Conservation (phyloP, 37 sponge, comb jelly and placozoan genomes). For the Eunapius fragilis region DNA sequence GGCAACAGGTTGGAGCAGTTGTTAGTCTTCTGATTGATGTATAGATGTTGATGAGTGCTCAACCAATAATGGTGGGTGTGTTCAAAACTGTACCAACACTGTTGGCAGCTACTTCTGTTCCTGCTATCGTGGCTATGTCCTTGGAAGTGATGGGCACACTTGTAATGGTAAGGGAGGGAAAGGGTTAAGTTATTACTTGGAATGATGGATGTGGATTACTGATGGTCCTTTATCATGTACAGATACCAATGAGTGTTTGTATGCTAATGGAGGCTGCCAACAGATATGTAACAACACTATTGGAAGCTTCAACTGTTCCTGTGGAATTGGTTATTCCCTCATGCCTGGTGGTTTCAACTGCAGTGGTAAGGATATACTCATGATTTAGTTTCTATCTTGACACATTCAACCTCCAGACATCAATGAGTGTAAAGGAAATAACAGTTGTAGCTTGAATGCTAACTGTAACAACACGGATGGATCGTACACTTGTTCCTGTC, state of each 20-base stretch:
- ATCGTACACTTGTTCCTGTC: conserved; percentile 37
- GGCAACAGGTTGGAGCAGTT: too few species aligned
- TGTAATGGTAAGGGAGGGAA: conserved; percentile 40
- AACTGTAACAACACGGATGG: conserved; percentile 45
- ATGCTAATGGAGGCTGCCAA: conserved; percentile 7
- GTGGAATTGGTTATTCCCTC: conserved; percentile 9
- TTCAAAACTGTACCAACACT: conserved; percentile 32
- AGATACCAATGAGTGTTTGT: conserved; percentile 48
- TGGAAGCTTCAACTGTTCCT: conserved; percentile 47
- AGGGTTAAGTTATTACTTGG: neutral
- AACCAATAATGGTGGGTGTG: conserved; percentile 52
- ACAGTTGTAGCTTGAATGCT: conserved; percentile 7
- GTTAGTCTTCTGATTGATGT: too few species aligned
- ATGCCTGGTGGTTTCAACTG: neutral
- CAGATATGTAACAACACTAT: conserved; percentile 19
- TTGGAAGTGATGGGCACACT: neutral
- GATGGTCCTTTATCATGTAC: neutral
- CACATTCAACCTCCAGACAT: neutral
- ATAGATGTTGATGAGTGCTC: conserved; percentile 57
- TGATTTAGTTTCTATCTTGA: neutral
- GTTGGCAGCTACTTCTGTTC: conserved; percentile 32
- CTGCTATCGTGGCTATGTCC: conserved; percentile 27
- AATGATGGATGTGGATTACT: neutral
- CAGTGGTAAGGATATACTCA: neutral
- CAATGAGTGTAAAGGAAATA: conserved; percentile 2